These are phyloP conservation scores for Rhyacophila evoluta DNA, from an alignment of 2,888 invertebrate species.

Conservation along the genomic window DNA sequence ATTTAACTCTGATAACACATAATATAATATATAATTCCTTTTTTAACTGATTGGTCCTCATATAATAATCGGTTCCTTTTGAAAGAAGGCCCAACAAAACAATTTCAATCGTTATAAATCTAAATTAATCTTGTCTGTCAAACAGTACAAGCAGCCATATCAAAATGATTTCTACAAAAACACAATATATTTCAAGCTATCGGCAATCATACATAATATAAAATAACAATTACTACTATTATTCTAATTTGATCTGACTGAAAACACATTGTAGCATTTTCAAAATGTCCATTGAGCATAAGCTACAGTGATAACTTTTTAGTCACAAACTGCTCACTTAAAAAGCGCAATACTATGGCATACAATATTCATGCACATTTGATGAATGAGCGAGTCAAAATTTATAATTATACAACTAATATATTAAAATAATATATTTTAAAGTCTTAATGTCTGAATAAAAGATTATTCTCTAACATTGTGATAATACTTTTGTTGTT, in stretches of 20 bases:
- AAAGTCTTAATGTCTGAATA: constrained; percentile 22
- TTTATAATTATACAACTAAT: not conserved
- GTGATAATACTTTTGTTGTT: constrained; percentile 43
- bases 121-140: constrained; percentile 7
- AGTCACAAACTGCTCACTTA: not conserved
- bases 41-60: constrained; percentile 24
- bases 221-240: not conserved
- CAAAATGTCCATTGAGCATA: constrained; percentile 11
- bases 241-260: not conserved
- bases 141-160: not conserved
- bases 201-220: constrained; percentile 5
- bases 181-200: not conserved
- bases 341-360: constrained; percentile 13
- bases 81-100: not conserved
- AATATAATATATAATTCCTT: constrained; percentile 8
- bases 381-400: constrained; percentile 1
- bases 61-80: constrained; percentile 15
- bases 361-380: not conserved
- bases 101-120: constrained; percentile 14
- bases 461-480: constrained; percentile 3
- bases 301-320: not conserved
- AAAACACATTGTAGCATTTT: not conserved
- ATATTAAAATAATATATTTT: constrained; percentile 4
- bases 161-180: not conserved
- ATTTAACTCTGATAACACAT: constrained; percentile 15